A percentile compares a stretch with the other conserved stretches of the same genome.
Conservation (phyloP, 2,113 vertebrate genomes). For the Hemiscyllium ocellatum region DNA sequence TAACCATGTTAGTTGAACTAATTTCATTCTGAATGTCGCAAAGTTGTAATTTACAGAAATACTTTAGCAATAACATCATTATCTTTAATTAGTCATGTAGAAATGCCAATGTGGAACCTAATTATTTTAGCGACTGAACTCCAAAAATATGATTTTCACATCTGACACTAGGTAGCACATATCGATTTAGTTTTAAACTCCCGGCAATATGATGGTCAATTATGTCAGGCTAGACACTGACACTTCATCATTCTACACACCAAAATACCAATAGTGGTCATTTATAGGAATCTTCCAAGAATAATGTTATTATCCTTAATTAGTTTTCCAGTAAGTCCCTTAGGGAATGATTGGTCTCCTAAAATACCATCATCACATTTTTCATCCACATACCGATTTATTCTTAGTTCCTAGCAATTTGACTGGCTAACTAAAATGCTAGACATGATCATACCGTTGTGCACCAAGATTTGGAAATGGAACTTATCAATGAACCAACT, state of each 20-base stretch:
- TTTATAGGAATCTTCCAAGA: background rate
- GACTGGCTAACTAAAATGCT: background rate
- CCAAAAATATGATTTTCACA: background rate
- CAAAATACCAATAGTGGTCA: background rate
- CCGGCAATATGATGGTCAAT: background rate
- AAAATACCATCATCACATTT: background rate
- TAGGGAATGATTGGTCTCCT: background rate
- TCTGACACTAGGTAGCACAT: background rate
- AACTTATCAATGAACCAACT: background rate
- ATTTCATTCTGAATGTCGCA: background rate
- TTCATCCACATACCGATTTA: background rate
- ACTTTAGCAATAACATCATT: background rate
- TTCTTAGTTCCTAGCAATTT: background rate
- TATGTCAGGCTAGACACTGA: background rate
- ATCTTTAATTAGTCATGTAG: background rate
- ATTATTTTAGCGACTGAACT: background rate
- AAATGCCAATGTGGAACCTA: background rate
- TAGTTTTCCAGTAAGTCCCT: background rate
- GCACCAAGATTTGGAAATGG: background rate
- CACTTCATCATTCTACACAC: background rate
- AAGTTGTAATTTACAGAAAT: too few species aligned
- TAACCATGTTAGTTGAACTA: background rate
- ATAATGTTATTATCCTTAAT: background rate
- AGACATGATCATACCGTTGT: background rate
- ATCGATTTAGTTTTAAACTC: background rate